Percentiles rank a stretch among this genome's conserved stretches.
Conservation (phyloP, 2,113 vertebrate species). For the Proterorhinus semilunaris region DNA sequence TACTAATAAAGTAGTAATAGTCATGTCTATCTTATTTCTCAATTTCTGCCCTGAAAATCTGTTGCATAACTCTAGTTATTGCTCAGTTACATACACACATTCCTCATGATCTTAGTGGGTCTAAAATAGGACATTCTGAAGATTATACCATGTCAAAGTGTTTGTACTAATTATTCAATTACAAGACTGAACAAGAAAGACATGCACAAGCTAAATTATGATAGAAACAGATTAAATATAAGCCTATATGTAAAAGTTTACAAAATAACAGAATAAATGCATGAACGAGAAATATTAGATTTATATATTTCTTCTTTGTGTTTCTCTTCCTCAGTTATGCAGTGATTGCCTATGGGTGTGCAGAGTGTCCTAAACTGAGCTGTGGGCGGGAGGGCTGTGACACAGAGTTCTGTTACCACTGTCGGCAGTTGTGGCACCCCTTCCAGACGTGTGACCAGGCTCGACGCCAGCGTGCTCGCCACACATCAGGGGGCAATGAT, state of each 20-base stretch:
- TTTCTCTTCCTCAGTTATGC: slow-evolving; percentile 75
- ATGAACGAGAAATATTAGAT: too few relatives aligned
- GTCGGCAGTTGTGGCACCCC: slow-evolving; percentile 86
- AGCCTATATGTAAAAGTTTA: neutral
- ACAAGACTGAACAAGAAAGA: neutral
- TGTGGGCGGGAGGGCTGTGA: slow-evolving; percentile 82
- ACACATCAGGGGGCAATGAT: slow-evolving; percentile 67
- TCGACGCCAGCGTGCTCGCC: slow-evolving; percentile 76
- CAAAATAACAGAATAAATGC: neutral
- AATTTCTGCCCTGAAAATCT: neutral
- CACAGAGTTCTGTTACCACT: slow-evolving; percentile 89
- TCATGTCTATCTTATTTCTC: too few relatives aligned
- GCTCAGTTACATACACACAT: slow-evolving; percentile 32
- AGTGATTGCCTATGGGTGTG: slow-evolving; percentile 85
- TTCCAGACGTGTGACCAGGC: slow-evolving; percentile 81
- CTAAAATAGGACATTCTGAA: neutral
- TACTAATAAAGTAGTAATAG: too few relatives aligned
- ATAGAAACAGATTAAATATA: neutral
- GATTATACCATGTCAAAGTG: neutral
- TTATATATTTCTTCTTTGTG: neutral
- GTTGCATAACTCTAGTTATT: neutral
- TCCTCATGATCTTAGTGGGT: slow-evolving; percentile 52
- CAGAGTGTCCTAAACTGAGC: slow-evolving; percentile 83
- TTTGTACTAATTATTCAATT: neutral
- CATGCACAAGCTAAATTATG: neutral